Percentiles rank a stretch among this genome's conserved stretches.
These are phyloP conservation scores for Phaonia tiefii DNA, from an alignment of 2,888 invertebrate genomes.

Conservation along the genomic window DNA sequence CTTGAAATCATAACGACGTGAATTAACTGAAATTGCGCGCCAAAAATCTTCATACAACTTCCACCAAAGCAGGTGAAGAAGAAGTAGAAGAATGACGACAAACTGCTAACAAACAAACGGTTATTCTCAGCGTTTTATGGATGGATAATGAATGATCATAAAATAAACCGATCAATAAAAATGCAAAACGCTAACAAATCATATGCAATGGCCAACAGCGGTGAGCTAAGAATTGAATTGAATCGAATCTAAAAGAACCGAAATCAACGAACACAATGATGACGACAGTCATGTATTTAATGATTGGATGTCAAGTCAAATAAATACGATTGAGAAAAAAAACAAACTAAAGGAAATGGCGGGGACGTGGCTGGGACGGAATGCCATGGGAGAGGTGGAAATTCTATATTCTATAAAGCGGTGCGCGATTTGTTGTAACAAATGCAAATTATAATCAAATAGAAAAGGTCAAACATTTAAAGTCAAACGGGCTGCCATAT, in stretches of 20 bases:
- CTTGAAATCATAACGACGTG: slow-evolving; percentile 4
- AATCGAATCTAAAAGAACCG: neutral
- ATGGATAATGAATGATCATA: slow-evolving; percentile 48
- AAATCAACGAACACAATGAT: neutral
- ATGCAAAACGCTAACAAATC: neutral
- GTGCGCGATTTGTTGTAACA: neutral
- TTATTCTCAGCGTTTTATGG: slow-evolving; percentile 42
- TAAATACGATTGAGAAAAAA: too few relatives aligned
- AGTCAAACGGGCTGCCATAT: slow-evolving; percentile 40
- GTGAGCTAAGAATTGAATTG: neutral
- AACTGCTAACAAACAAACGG: slow-evolving; percentile 51
- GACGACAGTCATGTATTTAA: slow-evolving; percentile 58
- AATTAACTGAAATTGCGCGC: slow-evolving; percentile 15
- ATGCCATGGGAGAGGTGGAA: too few relatives aligned
- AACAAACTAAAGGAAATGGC: too few relatives aligned
- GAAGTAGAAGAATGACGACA: slow-evolving; percentile 46
- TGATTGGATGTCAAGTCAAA: slow-evolving; percentile 55
- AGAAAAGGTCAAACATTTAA: slow-evolving; percentile 66
- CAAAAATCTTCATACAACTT: neutral
- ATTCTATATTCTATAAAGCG: neutral
- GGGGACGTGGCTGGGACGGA: neutral
- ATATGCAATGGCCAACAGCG: neutral
- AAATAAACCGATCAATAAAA: slow-evolving; percentile 39
- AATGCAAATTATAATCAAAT: slow-evolving; percentile 64
- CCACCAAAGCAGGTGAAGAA: slow-evolving; percentile 38